Evolutionary conservation across 2,888 invertebrate genomes (phyloP), one percentile per base, ranked within the genome.

Genomic region (Julus scandinavius): DNA sequence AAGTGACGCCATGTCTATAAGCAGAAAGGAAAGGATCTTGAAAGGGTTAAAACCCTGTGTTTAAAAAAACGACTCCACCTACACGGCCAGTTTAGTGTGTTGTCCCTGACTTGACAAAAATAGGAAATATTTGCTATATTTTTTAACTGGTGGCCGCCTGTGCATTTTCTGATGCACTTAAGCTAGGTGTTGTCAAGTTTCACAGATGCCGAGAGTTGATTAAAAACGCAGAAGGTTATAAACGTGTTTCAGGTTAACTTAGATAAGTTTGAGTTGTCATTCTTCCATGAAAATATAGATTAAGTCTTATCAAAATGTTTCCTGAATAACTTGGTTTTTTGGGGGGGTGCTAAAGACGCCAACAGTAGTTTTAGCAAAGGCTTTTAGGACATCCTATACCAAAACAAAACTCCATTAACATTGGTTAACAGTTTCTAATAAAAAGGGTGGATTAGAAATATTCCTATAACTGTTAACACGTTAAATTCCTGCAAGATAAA

Each of bases 241-340:
- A 72, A 20, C 20, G n/a, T 72, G 20, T 72, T 63, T 72, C 20
- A 72, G 63, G 63, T 72, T 72, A 29, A 72, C 0, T 17, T 20
- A 7, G 63, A 20, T 72, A 45, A 45, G 45, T 45, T 45, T 5
- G 7, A 45, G 45, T 45, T 45, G 45, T 45, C 45, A 72, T 72
- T 72, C 63, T 17, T 20, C 17, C 63, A 72, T 9, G 20, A 72
- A 72, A 72, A 11, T 72, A 20, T 7, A 72, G 63, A 72, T 72
- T 72, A 58, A 11, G 20, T 72, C 63, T 72, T 72, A 72, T 72
- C 63, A 29, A n/a, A 58, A 29, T 63, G 63, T 72, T 72, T 20
- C 63, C 63, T 29, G 63, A 11, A 20, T 72, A 29, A 72, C 63
- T 72, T 20, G 63, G 29, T 72, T 45, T 72, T 72, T 29, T 29